phyloP scores from a whole-genome alignment of 2,113 vertebrate genomes.

The Oncorhynchus kisutch region DNA sequence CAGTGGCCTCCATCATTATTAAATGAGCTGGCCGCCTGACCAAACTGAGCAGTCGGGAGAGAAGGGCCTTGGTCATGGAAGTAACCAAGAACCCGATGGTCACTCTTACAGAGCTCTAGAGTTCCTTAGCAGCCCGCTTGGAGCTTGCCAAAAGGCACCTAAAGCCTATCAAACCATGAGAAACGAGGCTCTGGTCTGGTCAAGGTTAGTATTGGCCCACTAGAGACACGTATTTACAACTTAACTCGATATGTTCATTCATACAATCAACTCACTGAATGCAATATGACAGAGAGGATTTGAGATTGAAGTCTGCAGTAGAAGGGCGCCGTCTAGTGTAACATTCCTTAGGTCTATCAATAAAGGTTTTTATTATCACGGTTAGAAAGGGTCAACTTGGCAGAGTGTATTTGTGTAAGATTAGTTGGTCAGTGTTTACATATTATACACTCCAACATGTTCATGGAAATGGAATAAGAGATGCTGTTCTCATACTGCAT shows the following conservation, averaged over 20 bases:
- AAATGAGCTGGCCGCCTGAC: too few species aligned
- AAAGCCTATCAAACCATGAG: too few species aligned
- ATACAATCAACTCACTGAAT: neutral
- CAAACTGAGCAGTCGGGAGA: too few species aligned
- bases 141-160: too few species aligned
- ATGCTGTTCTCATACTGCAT: conserved; percentile 54
- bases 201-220: neutral
- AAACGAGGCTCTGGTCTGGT: too few species aligned
- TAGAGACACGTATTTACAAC: neutral
- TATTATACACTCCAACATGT: conserved; percentile 42
- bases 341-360: conserved; percentile 13
- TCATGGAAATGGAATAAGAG: conserved; percentile 44
- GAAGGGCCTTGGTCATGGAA: too few species aligned
- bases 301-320: neutral
- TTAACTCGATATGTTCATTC: neutral
- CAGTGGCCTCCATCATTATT: too few species aligned
- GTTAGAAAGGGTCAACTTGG: conserved; percentile 12
- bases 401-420: conserved; percentile 31
- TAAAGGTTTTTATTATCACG: neutral
- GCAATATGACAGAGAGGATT: neutral
- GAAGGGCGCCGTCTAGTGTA: conserved; percentile 14
- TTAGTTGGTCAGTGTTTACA: conserved; percentile 15
- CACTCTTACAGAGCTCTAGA: too few species aligned
- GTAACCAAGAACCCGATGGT: too few species aligned
- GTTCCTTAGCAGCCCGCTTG: too few species aligned